A percentile compares a stretch with the other conserved stretches of the same genome.
Conservation (phyloP, 2,113 vertebrate species). For the Oxyruncus cristatus region DNA sequence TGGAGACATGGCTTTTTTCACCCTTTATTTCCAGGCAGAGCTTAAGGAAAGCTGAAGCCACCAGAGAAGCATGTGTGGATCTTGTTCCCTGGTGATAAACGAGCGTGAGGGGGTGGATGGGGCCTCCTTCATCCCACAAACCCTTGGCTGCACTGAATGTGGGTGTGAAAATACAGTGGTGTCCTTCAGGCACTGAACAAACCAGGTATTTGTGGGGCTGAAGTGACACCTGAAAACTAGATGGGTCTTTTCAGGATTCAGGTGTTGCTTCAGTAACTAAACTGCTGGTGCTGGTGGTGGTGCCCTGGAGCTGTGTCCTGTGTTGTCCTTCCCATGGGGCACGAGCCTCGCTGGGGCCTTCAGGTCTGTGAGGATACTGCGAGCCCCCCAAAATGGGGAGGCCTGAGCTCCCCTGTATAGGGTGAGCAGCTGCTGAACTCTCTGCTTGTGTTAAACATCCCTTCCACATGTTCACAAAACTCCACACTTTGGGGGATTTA, state of each 20-base stretch:
- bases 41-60: background rate
- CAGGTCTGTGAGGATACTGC: fast-evolving
- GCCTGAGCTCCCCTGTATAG: fast-evolving
- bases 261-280: background rate
- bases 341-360: fast-evolving
- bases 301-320: background rate
- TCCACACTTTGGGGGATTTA: fast-evolving
- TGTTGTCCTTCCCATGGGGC: background rate
- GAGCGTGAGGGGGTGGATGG: background rate
- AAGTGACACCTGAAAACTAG: background rate
- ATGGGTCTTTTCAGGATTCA: background rate
- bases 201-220: background rate
- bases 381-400: background rate
- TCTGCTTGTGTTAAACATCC: background rate
- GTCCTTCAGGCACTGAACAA: background rate
- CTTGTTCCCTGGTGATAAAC: background rate
- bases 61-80: background rate
- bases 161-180: background rate
- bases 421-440: background rate
- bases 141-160: background rate
- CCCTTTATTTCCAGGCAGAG: background rate
- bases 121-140: background rate
- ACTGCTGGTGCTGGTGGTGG: background rate
- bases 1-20: background rate
- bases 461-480: fast-evolving